These are phyloP conservation scores for Eonycteris spelaea DNA, from an alignment of 2,113 vertebrate species.

Conservation along the genomic window DNA sequence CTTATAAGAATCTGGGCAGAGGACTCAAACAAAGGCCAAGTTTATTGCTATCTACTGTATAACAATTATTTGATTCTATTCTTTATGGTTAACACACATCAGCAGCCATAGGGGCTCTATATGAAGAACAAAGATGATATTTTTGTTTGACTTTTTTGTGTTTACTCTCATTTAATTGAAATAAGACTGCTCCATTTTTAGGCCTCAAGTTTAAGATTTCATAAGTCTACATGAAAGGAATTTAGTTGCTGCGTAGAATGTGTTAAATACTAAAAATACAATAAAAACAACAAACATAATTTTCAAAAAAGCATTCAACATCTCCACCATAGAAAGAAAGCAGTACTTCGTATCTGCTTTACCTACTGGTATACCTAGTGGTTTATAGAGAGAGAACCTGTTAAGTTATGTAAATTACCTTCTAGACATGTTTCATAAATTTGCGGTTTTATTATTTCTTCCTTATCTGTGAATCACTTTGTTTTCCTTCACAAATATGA, in stretches of 20 bases:
- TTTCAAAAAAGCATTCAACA: not conserved
- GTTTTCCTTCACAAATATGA: not conserved
- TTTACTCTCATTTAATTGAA: not conserved
- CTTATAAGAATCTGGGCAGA: not conserved
- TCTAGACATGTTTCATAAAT: not conserved
- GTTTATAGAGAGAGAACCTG: not conserved
- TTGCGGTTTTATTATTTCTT: constrained; percentile 2
- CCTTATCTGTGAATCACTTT: not conserved
- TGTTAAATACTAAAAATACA: not conserved
- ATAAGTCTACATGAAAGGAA: not conserved
- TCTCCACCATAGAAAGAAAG: not conserved
- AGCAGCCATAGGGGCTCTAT: accelerated
- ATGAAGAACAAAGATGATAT: not conserved
- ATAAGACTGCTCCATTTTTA: not conserved
- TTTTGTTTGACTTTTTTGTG: not conserved
- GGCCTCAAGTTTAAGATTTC: not conserved
- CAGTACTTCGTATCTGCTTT: not conserved
- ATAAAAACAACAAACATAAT: not conserved
- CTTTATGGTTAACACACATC: not conserved
- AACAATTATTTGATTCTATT: not conserved
- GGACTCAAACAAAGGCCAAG: not conserved
- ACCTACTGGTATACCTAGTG: not conserved
- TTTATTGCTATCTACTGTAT: not conserved
- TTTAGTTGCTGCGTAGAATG: not conserved
- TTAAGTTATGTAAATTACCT: not conserved